Conservation (phyloP, 2,113 vertebrate genomes). For the Clarias magur region DNA sequence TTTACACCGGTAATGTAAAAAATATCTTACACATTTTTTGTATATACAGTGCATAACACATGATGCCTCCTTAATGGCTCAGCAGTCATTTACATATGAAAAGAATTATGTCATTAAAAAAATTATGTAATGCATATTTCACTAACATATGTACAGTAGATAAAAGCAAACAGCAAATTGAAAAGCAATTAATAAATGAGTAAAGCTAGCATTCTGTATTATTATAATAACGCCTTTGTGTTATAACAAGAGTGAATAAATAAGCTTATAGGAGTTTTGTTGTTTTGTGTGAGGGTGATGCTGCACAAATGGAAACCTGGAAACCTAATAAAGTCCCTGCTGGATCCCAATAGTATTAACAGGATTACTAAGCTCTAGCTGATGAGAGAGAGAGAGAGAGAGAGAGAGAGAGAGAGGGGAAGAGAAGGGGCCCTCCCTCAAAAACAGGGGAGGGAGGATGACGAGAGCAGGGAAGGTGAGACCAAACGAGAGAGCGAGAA, state of each 20-base stretch:
- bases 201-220: not conserved
- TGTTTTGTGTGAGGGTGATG: conserved; percentile 7
- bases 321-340: conserved; percentile 31
- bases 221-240: not conserved
- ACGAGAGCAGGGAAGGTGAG: not conserved
- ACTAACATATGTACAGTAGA: not conserved
- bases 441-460: not conserved
- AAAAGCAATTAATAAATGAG: not conserved
- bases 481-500: not conserved
- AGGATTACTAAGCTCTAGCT: conserved; percentile 17
- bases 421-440: not conserved
- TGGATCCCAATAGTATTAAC: conserved; percentile 27
- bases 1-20: not conserved
- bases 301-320: conserved; percentile 21
- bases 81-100: not conserved
- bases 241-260: conserved; percentile 17
- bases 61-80: not conserved
- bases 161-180: not conserved
- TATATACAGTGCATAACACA: not conserved
- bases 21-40: not conserved
- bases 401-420: no score
- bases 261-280: not conserved
- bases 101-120: no score
- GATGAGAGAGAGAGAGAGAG: not conserved
- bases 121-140: not conserved